Percentiles rank a stretch among this genome's conserved stretches.
Evolutionary conservation across 2,113 vertebrate genomes (phyloP).

Genomic region (Eretmodus cyanostictus): DNA sequence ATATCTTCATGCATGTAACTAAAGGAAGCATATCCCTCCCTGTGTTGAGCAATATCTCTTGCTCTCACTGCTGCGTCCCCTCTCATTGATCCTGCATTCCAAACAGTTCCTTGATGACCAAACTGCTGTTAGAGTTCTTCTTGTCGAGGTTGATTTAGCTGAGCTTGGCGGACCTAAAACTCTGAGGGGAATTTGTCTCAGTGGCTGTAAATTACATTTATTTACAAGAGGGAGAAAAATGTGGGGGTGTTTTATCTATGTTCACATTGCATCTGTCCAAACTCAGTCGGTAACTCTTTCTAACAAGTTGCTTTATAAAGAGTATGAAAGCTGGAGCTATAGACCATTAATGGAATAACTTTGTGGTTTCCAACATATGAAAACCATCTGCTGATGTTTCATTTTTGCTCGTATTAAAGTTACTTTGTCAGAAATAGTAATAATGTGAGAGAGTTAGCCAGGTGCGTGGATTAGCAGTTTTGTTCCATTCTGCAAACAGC

Average conservation of each 20-base stretch:
- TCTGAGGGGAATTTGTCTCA: slow-evolving; percentile 14
- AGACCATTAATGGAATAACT: background rate
- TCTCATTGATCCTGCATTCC: slow-evolving; percentile 28
- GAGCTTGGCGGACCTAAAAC: background rate
- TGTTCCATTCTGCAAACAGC: background rate
- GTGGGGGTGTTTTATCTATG: slow-evolving; percentile 6
- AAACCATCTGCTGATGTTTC: background rate
- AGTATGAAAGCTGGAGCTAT: background rate
- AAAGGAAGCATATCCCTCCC: background rate
- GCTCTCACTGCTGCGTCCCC: background rate
- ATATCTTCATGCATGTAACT: background rate
- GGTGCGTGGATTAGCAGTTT: background rate
- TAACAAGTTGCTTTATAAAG: background rate
- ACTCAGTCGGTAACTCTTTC: background rate
- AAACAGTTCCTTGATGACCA: slow-evolving; percentile 31
- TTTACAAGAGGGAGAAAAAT: slow-evolving; percentile 9
- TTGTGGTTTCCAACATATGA: background rate
- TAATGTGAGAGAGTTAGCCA: background rate
- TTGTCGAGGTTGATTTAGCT: slow-evolving; percentile 46
- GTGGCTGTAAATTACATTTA: slow-evolving; percentile 52
- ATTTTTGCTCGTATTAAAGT: background rate
- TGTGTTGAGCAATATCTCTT: background rate
- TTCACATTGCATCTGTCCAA: background rate
- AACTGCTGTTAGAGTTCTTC: slow-evolving; percentile 17
- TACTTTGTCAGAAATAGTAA: background rate